Percentiles rank a stretch among this genome's conserved stretches.
Evolutionary conservation across 2,113 vertebrate species (phyloP).

Genomic region (Thalassoma bifasciatum): DNA sequence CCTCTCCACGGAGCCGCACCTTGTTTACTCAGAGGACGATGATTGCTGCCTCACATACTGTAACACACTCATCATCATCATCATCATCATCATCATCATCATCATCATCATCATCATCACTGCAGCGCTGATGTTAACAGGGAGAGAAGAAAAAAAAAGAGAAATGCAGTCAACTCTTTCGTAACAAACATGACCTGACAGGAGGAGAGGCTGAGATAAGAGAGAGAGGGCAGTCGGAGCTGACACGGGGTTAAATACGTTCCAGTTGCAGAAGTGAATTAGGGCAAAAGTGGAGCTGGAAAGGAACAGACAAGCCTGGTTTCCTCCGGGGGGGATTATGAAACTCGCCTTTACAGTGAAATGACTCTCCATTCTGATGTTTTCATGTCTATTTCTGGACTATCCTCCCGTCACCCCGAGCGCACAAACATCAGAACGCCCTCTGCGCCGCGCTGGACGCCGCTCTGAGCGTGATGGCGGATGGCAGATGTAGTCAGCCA

Average conservation of each 20-base stretch:
- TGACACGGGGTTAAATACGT: constrained; percentile 78
- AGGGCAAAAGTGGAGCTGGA: constrained; percentile 70
- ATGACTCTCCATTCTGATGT: constrained; percentile 68
- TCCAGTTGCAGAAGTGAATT: constrained; percentile 70
- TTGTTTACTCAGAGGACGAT: constrained; percentile 61
- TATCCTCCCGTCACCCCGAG: constrained; percentile 57
- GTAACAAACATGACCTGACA: constrained; percentile 74
- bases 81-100: constrained; percentile 10
- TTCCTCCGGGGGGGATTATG: constrained; percentile 68
- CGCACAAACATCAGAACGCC: constrained; percentile 67
- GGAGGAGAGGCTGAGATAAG: constrained; percentile 60
- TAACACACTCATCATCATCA: constrained; percentile 56
- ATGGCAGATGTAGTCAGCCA: constrained; percentile 67
- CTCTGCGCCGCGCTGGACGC: constrained; percentile 55
- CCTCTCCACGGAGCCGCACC: constrained; percentile 52
- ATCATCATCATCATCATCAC: constrained; percentile 46
- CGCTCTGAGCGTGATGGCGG: constrained; percentile 53
- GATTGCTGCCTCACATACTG: constrained; percentile 61
- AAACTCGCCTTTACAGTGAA: constrained; percentile 73
- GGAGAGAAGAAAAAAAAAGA: constrained; percentile 34
- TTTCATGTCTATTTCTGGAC: constrained; percentile 77
- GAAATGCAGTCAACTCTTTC: constrained; percentile 61
- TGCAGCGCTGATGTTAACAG: constrained; percentile 49
- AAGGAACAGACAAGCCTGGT: constrained; percentile 74
- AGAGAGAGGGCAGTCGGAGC: constrained; percentile 55